These are phyloP conservation scores for Arbacia lixula DNA, from an alignment of 53 echinoderm and acorn worm genomes.

Conservation along the genomic window DNA sequence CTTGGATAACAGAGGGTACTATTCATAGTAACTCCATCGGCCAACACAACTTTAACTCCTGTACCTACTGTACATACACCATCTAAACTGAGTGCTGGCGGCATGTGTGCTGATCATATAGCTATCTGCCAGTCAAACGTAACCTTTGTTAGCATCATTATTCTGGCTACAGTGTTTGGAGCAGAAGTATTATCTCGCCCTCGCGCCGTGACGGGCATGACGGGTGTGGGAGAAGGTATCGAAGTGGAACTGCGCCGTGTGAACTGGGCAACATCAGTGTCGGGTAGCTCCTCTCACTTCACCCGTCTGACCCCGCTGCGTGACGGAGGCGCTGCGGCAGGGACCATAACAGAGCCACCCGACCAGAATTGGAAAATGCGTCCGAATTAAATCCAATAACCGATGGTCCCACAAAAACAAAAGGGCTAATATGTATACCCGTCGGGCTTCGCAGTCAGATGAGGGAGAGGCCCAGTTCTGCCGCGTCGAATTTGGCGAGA, in stretches of 20 bases:
- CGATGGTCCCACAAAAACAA: constrained; percentile 52
- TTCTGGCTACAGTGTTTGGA: too few relatives aligned
- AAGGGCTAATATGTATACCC: constrained; percentile 49
- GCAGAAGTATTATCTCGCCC: too few relatives aligned
- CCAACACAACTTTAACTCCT: too few relatives aligned
- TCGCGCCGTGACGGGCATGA: too few relatives aligned
- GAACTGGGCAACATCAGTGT: constrained; percentile 14
- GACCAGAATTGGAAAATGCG: constrained; percentile 56
- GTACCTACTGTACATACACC: too few relatives aligned
- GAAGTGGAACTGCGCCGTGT: background rate
- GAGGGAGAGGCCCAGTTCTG: constrained; percentile 52
- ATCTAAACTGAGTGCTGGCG: too few relatives aligned
- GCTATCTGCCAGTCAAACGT: too few relatives aligned
- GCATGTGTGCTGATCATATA: too few relatives aligned
- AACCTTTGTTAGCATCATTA: too few relatives aligned
- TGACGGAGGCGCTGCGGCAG: constrained; percentile 8
- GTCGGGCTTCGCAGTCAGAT: constrained; percentile 47
- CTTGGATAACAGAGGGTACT: too few relatives aligned
- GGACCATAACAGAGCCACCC: constrained; percentile 32
- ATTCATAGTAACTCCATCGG: too few relatives aligned
- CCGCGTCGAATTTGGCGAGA: constrained; percentile 47
- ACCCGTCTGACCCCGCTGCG: constrained; percentile 39
- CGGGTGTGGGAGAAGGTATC: too few relatives aligned
- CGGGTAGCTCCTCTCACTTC: constrained; percentile 19
- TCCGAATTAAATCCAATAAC: constrained; percentile 62